Conservation (phyloP, 2,797 vertebrate genomes). For the Microctenopoma stevenorrisi region DNA sequence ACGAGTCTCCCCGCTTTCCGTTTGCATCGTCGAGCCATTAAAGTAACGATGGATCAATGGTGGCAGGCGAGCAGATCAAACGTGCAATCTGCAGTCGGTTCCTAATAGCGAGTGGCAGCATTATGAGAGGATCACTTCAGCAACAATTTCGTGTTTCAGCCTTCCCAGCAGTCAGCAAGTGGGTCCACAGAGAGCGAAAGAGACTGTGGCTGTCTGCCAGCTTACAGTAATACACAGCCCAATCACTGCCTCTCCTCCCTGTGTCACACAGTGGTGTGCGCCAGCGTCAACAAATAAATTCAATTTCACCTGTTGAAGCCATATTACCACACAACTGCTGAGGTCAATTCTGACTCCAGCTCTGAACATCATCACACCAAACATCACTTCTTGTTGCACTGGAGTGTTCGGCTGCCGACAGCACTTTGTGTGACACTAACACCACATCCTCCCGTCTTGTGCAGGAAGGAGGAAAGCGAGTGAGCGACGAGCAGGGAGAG, state of each 20-base stretch:
- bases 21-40: conserved; percentile 28
- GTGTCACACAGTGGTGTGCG: conserved; percentile 28
- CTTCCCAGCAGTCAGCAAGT: conserved; percentile 23
- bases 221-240: conserved; percentile 41
- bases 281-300: conserved; percentile 63
- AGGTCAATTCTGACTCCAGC: conserved; percentile 59
- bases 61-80: conserved; percentile 17
- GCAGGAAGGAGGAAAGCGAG: conserved; percentile 25
- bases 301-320: conserved; percentile 72
- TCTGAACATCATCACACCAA: conserved; percentile 53
- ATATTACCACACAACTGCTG: conserved; percentile 45
- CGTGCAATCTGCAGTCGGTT: conserved; percentile 17
- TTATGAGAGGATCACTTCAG: conserved; percentile 49
- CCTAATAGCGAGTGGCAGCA: conserved; percentile 39
- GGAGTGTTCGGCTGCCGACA: conserved; percentile 13
- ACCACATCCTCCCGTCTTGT: conserved; percentile 45
- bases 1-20: conserved; percentile 13
- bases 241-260: conserved; percentile 39
- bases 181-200: conserved; percentile 23
- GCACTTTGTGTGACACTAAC: conserved; percentile 34
- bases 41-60: conserved; percentile 21
- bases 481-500: conserved; percentile 20
- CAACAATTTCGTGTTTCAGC: conserved; percentile 31
- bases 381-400: conserved; percentile 26
- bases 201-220: conserved; percentile 54